Evolutionary conservation across 1,140 invertebrate genomes (phyloP), one percentile per base, ranked within the genome.

Genomic region (Pissodes strobi): DNA sequence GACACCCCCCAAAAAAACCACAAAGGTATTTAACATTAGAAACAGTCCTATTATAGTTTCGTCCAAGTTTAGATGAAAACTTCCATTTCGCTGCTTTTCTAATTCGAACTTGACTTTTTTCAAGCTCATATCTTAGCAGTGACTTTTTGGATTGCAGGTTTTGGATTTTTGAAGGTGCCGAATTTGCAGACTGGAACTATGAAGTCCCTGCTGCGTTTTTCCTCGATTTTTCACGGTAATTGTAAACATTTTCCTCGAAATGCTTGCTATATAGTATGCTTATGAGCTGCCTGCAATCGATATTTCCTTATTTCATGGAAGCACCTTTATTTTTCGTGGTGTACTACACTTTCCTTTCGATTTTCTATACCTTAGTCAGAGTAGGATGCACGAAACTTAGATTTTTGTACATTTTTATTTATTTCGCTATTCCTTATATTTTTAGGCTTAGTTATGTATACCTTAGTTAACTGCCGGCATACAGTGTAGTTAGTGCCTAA

Each of bases 21-120:
- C 27, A 21, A 59, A 58, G 55, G 55, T 58, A 58, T 46, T 45
- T 58, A 12, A n/a, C n/a, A n/a, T n/a, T n/a, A 39, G 13, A n/a
- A 39, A n/a, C 18, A 39, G 13, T 39, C 37, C n/a, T 39, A 39
- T 17, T 12, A 15, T 15, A 17, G 37, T 39, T 6, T 39, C 13
- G 18, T 17, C 13, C 18, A n/a, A n/a, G 13, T 15, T 4, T n/a
- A n/a, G n/a, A n/a, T n/a, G n/a, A n/a, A n/a, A n/a, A n/a, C n/a
- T n/a, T n/a, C n/a, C 13, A 12, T 6, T 39, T 15, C n/a, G 13
- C 13, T n/a, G n/a, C n/a, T n/a, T n/a, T n/a, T n/a, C 8, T 39
- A 9, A 18, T 55, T 34, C 21, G 17, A 18, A 34, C 17, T 18
- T n/a, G n/a, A n/a, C n/a, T n/a, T n/a, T n/a, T n/a, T n/a, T n/a